phyloP scores from a whole-genome alignment of 1,140 invertebrate species.

The silkworm (Bombyx mori) region DNA sequence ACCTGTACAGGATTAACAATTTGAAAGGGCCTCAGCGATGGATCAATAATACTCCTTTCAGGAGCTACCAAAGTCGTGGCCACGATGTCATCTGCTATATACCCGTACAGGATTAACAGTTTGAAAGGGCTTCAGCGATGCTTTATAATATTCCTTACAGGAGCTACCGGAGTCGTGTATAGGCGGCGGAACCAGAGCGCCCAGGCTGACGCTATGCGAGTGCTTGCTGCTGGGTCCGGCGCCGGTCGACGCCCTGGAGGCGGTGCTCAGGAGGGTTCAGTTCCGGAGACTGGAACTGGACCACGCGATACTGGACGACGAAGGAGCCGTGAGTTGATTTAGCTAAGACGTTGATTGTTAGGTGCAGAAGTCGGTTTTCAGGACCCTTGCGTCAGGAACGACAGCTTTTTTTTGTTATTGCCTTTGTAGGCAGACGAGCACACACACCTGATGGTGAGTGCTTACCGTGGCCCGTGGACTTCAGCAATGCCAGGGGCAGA shows the following conservation, averaged over 20 bases:
- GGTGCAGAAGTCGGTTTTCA: too few relatives aligned
- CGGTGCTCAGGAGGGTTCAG: conserved; percentile 64
- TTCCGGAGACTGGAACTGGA: conserved; percentile 80
- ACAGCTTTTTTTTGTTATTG: background rate
- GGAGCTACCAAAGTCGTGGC: background rate
- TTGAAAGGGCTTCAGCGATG: background rate
- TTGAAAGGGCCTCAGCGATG: background rate
- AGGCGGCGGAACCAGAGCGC: conserved; percentile 36
- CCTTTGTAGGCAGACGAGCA: too few relatives aligned
- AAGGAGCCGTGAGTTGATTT: conserved; percentile 66
- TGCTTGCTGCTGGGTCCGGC: conserved; percentile 40
- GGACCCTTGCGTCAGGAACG: background rate
- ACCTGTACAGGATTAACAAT: background rate
- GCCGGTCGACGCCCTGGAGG: conserved; percentile 55
- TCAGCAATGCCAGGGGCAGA: too few relatives aligned
- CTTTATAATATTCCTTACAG: conserved; percentile 17
- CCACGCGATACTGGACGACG: conserved; percentile 78
- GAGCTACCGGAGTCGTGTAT: conserved; percentile 47
- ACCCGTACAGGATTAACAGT: too few relatives aligned
- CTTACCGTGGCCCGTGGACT: too few relatives aligned
- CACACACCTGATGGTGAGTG: too few relatives aligned
- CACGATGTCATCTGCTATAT: background rate
- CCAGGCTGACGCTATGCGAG: conserved; percentile 38
- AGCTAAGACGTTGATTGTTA: too few relatives aligned
- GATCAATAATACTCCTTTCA: background rate